A percentile compares a stretch with the other conserved stretches of the same genome.
Conservation (phyloP, 2,113 vertebrate species). For the Murina feae region DNA sequence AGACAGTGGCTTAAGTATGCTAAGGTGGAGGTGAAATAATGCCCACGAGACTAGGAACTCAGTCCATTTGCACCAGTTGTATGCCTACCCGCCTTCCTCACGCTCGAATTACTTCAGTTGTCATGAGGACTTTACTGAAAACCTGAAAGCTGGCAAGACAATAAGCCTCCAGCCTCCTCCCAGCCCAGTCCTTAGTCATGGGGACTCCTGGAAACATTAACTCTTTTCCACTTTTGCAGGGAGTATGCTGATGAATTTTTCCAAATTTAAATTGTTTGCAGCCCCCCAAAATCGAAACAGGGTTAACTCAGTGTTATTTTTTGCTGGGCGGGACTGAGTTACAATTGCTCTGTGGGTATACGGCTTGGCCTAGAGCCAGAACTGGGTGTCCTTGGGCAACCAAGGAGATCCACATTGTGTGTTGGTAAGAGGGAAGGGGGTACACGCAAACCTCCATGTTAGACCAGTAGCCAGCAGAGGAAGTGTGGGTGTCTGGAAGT, state of each 20-base stretch:
- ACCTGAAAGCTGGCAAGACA: neutral
- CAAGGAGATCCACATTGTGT: neutral
- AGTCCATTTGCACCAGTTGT: neutral
- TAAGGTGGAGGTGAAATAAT: neutral
- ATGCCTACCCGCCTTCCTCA: neutral
- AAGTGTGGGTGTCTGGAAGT: neutral
- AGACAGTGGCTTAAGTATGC: neutral
- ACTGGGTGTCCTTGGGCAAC: neutral
- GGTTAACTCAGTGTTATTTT: neutral
- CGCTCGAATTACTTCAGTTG: neutral
- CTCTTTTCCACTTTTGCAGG: neutral
- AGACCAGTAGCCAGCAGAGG: neutral
- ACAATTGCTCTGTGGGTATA: neutral
- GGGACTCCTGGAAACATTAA: neutral
- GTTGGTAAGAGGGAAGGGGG: neutral
- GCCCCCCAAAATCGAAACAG: neutral
- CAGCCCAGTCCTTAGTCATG: neutral
- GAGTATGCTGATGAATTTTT: constrained; percentile 2
- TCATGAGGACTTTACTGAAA: neutral
- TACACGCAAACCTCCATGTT: neutral
- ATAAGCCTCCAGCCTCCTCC: neutral
- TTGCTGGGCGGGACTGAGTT: neutral
- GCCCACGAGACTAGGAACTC: neutral
- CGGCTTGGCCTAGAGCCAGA: neutral
- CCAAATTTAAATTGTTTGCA: neutral